Evolutionary conservation across 1,140 invertebrate species (phyloP), one percentile per base, ranked within the genome.

Genomic region (Ostrea edulis): DNA sequence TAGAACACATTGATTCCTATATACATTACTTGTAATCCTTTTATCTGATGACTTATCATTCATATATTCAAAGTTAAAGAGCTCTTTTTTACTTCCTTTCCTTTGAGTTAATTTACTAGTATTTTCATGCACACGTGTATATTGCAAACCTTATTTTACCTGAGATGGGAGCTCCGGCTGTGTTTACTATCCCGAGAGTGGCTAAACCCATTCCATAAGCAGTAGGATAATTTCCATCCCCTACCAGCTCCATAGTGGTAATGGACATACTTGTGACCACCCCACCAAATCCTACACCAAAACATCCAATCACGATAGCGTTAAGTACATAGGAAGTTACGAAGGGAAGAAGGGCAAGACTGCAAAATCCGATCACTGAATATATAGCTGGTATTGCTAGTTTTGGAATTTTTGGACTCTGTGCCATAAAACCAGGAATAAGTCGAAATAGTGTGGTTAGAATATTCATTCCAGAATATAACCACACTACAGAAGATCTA

Each of bases 241-340:
- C 86, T 14, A 87, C 77, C 8, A 87, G 25, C 20, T 83, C 20
- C 12, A 82, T 20, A 8, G 86, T 87, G 2, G 86, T 82, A 22
- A 87, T 83, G 0, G 86, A 82, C n/a, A 87, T n/a, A 14, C 65
- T 17, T 22, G 86, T 82, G 25, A 87, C 86, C 54, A 62, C 44
- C 35, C 86, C 86, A 17, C 86, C 86, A 14, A 87, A 35, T 4
- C 77, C 81, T 65, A 58, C 54, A 8, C 86, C 86, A 44, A 58
- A 87, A 14, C 22, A 11, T 17, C 22, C 81, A 25, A 68, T 44
- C 3, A 87, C 29, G 5, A 87, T 51, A 20, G 83, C 54, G 2
- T 54, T 58, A 4, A 54, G 22, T 85, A 51, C 1, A 35, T 54
- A 55, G 2, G 52, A 29, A 8, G 20, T 35, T 3, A 54, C 29